Base-by-base conservation (phyloP, 2,888 invertebrate genomes). In the Brachyptera risi region DNA sequence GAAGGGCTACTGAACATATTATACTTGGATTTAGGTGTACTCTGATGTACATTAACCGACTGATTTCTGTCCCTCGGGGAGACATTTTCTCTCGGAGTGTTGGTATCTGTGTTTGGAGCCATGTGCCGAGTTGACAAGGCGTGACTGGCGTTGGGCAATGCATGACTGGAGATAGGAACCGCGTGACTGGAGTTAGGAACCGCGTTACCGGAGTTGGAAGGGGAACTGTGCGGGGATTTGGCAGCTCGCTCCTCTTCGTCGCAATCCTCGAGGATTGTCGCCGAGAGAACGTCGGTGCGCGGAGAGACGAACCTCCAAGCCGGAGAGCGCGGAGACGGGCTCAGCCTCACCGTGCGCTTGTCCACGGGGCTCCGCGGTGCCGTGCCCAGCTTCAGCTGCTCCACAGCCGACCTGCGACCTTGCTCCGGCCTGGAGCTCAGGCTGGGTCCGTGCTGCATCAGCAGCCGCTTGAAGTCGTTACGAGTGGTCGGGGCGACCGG, bases 241-340 rank as follows among this genome's bases (percentile, higher is more conserved):
- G 56, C 42, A 1, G 73, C 84, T 67, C 90, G 88, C 70, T 91
- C 91, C 70, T 86, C 87, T 71, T 90, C 90, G 70, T 88, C 86
- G 69, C 83, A 80, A 67, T 87, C 92, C 79, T 93, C 92, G 40
- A 86, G 86, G 73, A 93, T 93, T 61, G 92, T 90, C 49, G 89
- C 88, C 42, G 92, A 90, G 71, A 93, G 82, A 58, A 92, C 90
- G 70, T 92, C 90, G 21, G 88, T 90, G 68, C 91, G 79, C 1
- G 87, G 88, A 67, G 84, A 86, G 37, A 86, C 81, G 69, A 88
- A 87, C 65, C 87, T 78, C 87, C 88, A 88, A 3, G 78, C 76
- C 71, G 83, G 76, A 7, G 82, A 80, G 21, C 83, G 82, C 1
- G 83, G 83, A 2, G 78, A 74, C 13, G 79, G 77, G 59, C 77